Conservation (phyloP, 1,140 invertebrate species). For the Scaptomyza graminum region DNA sequence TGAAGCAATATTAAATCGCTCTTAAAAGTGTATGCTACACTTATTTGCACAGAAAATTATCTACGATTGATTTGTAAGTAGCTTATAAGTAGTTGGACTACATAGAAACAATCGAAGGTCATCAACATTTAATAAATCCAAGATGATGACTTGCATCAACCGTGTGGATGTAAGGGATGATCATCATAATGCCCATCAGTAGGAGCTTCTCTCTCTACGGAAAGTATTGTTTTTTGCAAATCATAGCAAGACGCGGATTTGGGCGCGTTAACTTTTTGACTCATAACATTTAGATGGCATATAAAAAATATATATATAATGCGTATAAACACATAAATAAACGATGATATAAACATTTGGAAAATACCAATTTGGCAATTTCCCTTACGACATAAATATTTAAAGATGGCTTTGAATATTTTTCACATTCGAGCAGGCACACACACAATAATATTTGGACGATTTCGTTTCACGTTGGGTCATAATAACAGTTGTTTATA, state of each 20-base stretch:
- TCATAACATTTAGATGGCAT: conserved; percentile 27
- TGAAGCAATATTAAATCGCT: no score
- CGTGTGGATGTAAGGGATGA: neutral
- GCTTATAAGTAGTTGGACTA: neutral
- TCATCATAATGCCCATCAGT: conserved; percentile 22
- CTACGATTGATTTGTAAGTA: neutral
- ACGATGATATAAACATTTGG: conserved; percentile 68
- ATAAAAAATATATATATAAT: neutral
- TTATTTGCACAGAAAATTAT: no score
- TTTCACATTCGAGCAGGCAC: conserved; percentile 29
- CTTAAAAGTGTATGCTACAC: no score
- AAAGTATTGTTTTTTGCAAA: conserved; percentile 5
- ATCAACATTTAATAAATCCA: neutral
- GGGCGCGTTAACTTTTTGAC: conserved; percentile 24
- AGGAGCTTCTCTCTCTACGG: neutral
- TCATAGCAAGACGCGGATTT: conserved; percentile 16
- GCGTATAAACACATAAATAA: conserved; percentile 27
- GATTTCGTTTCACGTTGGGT: conserved; percentile 6
- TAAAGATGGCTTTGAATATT: conserved; percentile 52
- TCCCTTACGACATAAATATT: conserved; percentile 62
- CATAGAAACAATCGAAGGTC: neutral
- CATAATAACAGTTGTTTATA: conserved; percentile 79
- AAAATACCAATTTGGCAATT: conserved; percentile 75
- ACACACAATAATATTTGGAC: conserved; percentile 22
- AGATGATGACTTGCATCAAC: conserved; percentile 11